Conservation (phyloP, 1,140 invertebrate species). For the Lamellibrachia luymesi region DNA sequence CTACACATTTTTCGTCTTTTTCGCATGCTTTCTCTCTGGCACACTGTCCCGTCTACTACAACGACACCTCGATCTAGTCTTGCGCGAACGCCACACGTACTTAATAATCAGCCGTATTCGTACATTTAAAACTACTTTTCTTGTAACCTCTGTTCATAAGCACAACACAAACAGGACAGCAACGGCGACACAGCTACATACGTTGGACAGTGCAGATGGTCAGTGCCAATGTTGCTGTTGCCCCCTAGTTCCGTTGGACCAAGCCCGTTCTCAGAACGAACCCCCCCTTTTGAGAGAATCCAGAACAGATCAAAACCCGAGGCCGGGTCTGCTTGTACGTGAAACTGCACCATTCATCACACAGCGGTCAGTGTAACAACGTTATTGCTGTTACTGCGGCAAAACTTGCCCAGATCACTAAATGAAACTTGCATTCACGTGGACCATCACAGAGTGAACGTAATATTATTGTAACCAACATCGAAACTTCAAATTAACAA, state of each 20-base stretch:
- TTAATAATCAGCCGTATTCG: not conserved
- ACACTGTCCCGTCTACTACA: not conserved
- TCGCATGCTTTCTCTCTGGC: not conserved
- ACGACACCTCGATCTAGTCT: not conserved
- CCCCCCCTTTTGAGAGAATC: not conserved
- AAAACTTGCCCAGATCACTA: not conserved
- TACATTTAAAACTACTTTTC: not conserved
- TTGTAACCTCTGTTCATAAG: not conserved
- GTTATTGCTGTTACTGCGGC: no score
- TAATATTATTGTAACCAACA: not conserved
- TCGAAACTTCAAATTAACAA: not conserved
- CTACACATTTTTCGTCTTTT: not conserved
- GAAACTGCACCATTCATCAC: not conserved
- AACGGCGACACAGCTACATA: not conserved
- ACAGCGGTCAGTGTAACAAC: not conserved
- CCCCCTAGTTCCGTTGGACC: no score
- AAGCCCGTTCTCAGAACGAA: not conserved
- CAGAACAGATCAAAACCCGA: not conserved
- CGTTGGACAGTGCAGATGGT: no score
- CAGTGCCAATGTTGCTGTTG: no score
- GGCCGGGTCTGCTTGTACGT: not conserved
- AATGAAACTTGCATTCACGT: not conserved
- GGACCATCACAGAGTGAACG: not conserved
- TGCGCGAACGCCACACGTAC: not conserved
- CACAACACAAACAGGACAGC: not conserved